These are phyloP conservation scores for Trichonephila inaurata DNA, from an alignment of 1,140 invertebrate genomes.

Conservation along the genomic window DNA sequence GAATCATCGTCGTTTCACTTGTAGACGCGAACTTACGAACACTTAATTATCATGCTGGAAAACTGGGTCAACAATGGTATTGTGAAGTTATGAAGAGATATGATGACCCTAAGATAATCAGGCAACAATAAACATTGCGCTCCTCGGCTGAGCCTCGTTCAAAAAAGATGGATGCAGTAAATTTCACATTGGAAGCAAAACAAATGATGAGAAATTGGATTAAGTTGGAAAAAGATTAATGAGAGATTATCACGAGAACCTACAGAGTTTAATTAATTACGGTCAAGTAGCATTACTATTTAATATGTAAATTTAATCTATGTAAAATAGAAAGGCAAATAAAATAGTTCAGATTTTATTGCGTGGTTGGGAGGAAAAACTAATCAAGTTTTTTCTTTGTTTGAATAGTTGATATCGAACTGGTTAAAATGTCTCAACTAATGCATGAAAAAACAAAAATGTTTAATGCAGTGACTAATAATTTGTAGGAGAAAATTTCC, in stretches of 20 bases:
- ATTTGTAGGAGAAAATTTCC: too few relatives aligned
- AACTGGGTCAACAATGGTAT: conserved; percentile 29
- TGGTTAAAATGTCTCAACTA: too few relatives aligned
- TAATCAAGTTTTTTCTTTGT: too few relatives aligned
- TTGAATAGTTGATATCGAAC: too few relatives aligned
- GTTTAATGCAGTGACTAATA: too few relatives aligned
- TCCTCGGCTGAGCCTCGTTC: not conserved
- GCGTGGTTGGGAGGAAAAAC: too few relatives aligned
- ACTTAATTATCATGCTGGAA: conserved; percentile 32
- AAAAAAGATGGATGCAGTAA: not conserved
- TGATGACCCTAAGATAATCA: conserved; percentile 43
- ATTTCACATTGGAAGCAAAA: not conserved
- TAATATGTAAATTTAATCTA: not conserved
- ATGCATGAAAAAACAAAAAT: too few relatives aligned
- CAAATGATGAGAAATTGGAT: not conserved
- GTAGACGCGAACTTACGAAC: not conserved
- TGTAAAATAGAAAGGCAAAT: not conserved
- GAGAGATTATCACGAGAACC: not conserved
- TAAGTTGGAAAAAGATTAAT: not conserved
- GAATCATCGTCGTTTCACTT: conserved; percentile 17
- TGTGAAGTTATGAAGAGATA: conserved; percentile 17
- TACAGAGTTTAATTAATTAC: not conserved
- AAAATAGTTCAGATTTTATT: too few relatives aligned
- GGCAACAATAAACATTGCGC: not conserved
- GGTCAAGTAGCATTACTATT: not conserved